Base-by-base conservation (phyloP, 1,140 invertebrate species). In the Cardiocondyla obscurior region DNA sequence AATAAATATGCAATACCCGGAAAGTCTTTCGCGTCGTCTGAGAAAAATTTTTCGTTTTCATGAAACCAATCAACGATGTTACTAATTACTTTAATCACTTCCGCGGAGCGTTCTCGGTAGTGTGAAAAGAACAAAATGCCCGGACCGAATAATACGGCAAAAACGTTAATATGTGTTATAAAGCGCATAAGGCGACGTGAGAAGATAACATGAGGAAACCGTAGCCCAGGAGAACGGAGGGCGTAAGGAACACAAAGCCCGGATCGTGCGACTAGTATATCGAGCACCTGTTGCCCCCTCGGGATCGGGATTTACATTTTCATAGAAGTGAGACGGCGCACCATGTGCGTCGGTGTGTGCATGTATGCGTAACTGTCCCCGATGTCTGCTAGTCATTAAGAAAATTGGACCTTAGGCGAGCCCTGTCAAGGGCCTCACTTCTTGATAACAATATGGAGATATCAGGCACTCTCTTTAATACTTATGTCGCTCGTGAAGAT, bases 211-310 rank as follows among this genome's bases (percentile, higher is more conserved):
- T 19, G 44, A 62, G 57, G 25, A 49, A 64, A 22, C 30, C 42
- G 42, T 58, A 19, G 57, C 57, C 33, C 7, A 25, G 7, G 42
- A 76, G 39, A 76, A 76, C 30, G 57, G 51, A 55, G 33, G 44
- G 53, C 33, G 69, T 19, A 46, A 76, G 70, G 49, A 79, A 67
- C 36, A 79, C 74, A 53, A 69, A 70, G 73, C 44, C 53, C 28
- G 64, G 72, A 55, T 67, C 44, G 58, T 16, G 70, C 19, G 74
- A 44, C 77, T 57, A 39, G 67, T 82, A 55, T 64, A 88, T 84
- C 81, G 81, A 55, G 73, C 86, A 87, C 88, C 84, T 89, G 89
- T 88, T 89, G 86, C 86, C 85, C 72, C 65, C 70, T 60, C n/a
- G 22, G 81, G 25, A 83, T 60, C 28, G 46, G 55, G 69, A 88